These are phyloP conservation scores for Baryphthengus martii DNA, from an alignment of 2,113 vertebrate genomes.

Conservation along the genomic window DNA sequence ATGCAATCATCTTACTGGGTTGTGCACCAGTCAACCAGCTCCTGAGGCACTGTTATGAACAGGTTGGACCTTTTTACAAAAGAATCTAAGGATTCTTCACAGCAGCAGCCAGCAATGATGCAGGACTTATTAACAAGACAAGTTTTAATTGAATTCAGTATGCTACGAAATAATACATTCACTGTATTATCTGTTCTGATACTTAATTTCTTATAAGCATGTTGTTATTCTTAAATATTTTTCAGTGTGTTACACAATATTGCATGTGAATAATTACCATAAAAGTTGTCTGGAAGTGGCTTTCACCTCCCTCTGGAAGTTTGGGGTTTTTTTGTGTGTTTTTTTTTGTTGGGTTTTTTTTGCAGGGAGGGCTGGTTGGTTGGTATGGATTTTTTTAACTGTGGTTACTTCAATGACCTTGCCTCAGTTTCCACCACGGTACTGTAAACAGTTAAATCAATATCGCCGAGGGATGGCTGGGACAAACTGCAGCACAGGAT, in stretches of 20 bases:
- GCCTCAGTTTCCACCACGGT: background rate
- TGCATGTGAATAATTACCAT: background rate
- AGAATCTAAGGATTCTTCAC: background rate
- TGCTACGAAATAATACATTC: background rate
- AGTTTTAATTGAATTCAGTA: background rate
- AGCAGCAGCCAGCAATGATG: background rate
- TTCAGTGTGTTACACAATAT: background rate
- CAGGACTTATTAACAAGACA: background rate
- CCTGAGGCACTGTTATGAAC: background rate
- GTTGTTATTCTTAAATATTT: background rate
- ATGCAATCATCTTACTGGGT: background rate
- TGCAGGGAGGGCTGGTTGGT: background rate
- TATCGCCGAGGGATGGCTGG: background rate
- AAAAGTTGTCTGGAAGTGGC: background rate
- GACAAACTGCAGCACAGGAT: background rate
- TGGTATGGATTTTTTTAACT: background rate
- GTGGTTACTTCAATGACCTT: background rate
- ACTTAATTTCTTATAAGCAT: conserved; percentile 6
- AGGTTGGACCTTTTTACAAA: background rate
- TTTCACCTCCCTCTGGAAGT: background rate
- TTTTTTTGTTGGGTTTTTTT: background rate
- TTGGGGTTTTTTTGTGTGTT: background rate
- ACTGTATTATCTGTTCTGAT: background rate
- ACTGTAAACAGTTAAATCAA: background rate
- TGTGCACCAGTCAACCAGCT: background rate